Percentiles rank a stretch among this genome's conserved stretches.
Evolutionary conservation across 2,797 vertebrate species (phyloP).

Genomic region (Steatocranus sp.): DNA sequence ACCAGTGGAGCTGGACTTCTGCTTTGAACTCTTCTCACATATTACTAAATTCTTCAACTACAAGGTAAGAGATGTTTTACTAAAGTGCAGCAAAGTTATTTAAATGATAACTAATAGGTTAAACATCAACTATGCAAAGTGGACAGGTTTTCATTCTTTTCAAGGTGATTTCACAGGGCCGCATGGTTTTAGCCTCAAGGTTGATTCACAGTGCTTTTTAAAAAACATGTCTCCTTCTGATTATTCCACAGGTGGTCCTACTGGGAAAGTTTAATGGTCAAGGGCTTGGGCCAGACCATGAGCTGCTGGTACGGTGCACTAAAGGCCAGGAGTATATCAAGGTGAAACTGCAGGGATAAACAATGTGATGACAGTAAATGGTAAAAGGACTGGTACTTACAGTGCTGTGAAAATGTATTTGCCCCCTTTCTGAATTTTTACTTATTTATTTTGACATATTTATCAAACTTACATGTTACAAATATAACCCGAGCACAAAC

Average conservation of each 20-base stretch:
- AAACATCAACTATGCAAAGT: conserved; percentile 7
- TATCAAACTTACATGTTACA: neutral
- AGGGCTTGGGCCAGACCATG: conserved; percentile 82
- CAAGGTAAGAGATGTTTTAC: conserved; percentile 75
- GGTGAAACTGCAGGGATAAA: conserved; percentile 40
- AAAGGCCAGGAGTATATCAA: conserved; percentile 90
- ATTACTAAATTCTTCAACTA: conserved; percentile 96
- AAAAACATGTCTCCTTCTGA: neutral
- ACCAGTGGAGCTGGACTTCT: conserved; percentile 87
- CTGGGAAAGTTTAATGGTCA: conserved; percentile 93
- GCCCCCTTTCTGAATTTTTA: neutral
- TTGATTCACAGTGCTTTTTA: neutral
- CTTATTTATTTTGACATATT: neutral
- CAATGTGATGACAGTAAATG: neutral
- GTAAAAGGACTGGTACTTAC: neutral
- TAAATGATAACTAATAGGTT: neutral
- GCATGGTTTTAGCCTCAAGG: neutral
- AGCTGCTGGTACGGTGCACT: conserved; percentile 89
- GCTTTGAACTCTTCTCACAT: conserved; percentile 97
- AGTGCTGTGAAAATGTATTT: neutral
- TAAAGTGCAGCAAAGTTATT: neutral
- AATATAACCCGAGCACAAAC: neutral
- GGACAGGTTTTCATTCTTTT: neutral
- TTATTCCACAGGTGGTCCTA: conserved; percentile 83
- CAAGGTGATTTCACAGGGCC: neutral